Base-by-base conservation (phyloP, 2,113 vertebrate genomes). In the Pelodiscus sinensis region DNA sequence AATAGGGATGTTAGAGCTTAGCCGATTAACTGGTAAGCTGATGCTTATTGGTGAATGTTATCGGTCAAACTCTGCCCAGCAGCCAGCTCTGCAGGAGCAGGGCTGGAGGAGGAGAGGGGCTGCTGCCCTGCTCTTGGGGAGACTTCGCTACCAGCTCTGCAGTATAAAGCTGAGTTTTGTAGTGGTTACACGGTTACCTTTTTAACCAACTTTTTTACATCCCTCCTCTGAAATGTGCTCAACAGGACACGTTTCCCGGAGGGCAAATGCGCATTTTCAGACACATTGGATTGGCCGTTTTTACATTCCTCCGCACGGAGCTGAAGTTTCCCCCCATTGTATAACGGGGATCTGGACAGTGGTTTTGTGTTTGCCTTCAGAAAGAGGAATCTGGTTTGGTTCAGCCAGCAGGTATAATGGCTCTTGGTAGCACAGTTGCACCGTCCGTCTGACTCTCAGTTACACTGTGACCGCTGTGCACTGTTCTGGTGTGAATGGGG, bases 261-360 rank as follows among this genome's bases (percentile, higher is more conserved):
- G 54, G 16, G 54, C 13, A 24, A 24, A 9, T n/a, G 8, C 10
- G 22, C 19, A 22, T 56, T 81, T 56, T 22, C 55, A 38, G 75
- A 22, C 14, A 35, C 31, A 7, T 75, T 44, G 22, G 25, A 0
- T 44, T 4, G 44, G 1, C 10, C 62, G 1, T 1, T 0, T 52
- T 12, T 57, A 79, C 1, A 9, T 5, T 71, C 52, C 38, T 8
- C 15, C 1, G 18, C 55, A 54, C 0, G 4, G 54, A 55, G 4
- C 62, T 4, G 0, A 25, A 35, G 29, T 19, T 50, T 21, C 5
- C 0, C 25, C 0, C 0, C 2, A 57, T 22, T 82, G 2, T 52
- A 13, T 22, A 9, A 5, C 0, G 0, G 50, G 2, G n/a, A 54
- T 22, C 24, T 22, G 22, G 21, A 31, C 25, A 2, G 5, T n/a